Evolutionary conservation across 2,888 invertebrate genomes (phyloP).

Genomic region (Beris chalybata): DNA sequence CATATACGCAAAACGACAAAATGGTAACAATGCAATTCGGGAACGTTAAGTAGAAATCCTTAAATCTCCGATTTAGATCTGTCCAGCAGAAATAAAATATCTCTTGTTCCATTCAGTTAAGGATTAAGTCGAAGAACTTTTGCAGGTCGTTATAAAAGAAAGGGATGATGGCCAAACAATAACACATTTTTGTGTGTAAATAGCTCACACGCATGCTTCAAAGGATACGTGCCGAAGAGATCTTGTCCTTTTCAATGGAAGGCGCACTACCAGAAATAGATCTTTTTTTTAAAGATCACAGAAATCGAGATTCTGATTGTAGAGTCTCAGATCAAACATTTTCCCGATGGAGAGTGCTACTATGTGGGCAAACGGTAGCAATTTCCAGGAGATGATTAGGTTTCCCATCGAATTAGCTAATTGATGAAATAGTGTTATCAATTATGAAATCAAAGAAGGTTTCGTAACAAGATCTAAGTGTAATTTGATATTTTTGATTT

Average conservation of each 20-base stretch:
- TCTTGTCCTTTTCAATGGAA: slow-evolving; percentile 11
- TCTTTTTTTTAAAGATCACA: slow-evolving; percentile 3
- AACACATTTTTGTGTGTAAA: slow-evolving; percentile 26
- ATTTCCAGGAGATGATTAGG: too few species aligned
- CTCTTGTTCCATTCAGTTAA: slow-evolving; percentile 17
- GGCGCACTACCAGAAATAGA: slow-evolving; percentile 22
- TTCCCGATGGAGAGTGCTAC: too few species aligned
- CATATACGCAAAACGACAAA: slow-evolving; percentile 14
- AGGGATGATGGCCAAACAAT: slow-evolving; percentile 31
- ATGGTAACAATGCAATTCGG: slow-evolving; percentile 20
- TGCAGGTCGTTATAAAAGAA: slow-evolving; percentile 14
- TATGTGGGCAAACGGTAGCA: too few species aligned
- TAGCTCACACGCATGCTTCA: slow-evolving; percentile 18
- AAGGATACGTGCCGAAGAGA: too few species aligned
- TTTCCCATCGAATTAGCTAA: too few species aligned
- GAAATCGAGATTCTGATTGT: too few species aligned
- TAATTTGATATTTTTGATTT: too few species aligned
- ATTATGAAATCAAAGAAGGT: too few species aligned
- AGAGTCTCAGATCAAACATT: too few species aligned
- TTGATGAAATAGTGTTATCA: too few species aligned
- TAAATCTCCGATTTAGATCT: slow-evolving; percentile 28
- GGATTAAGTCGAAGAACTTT: slow-evolving; percentile 16
- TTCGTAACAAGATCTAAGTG: too few species aligned
- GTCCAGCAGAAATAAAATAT: slow-evolving; percentile 3
- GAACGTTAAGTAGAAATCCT: slow-evolving; percentile 20